Base-by-base conservation (phyloP, 2,113 vertebrate genomes). In the Rallus limicola region DNA sequence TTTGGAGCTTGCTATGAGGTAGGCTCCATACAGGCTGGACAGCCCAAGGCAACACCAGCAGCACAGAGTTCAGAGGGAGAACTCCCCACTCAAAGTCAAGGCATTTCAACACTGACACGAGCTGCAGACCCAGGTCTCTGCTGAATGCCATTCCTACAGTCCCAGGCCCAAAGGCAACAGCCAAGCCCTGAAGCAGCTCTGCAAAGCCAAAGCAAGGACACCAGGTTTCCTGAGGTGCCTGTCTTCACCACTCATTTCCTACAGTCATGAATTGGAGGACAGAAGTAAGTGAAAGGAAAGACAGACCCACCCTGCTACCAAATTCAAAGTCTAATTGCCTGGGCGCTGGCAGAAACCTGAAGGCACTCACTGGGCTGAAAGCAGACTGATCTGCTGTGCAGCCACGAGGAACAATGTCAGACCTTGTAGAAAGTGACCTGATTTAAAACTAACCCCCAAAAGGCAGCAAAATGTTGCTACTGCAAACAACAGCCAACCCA, bases 381-480 rank as follows among this genome's bases (percentile, higher is more conserved):
- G 28, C 93, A 83, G 34, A 33, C 24, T 8, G 24, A 87, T 74
- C 24, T 59, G 50, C 40, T 42, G 44, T 16, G 65, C 80, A 84
- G 69, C 1, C 31, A 72, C 36, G 69, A 91, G 46, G 81, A 88
- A 95, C 0, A 0, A 58, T 62, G 79, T 78, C 65, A 82, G 77
- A 68, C 19, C 72, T 62, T 1, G 3, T 10, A 79, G 76, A 68
- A 68, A 86, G 48, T 2, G 9, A 91, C 69, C 56, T 11, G 68
- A 90, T 86, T 93, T 91, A 86, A 92, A 90, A 59, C 11, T 50
- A 86, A 42, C 28, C 67, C 86, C 86, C 74, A 76, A 76, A 69
- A 72, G 72, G 62, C 84, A 80, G 50, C 0, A 2, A 91, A 74
- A 59, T 77, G 71, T 86, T 53, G 38, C 3, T 1, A 48, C 50